A percentile compares a stretch with the other conserved stretches of the same genome.
These are phyloP conservation scores for Tympanuchus pallidicinctus DNA, from an alignment of 2,113 vertebrate genomes.

Conservation along the genomic window DNA sequence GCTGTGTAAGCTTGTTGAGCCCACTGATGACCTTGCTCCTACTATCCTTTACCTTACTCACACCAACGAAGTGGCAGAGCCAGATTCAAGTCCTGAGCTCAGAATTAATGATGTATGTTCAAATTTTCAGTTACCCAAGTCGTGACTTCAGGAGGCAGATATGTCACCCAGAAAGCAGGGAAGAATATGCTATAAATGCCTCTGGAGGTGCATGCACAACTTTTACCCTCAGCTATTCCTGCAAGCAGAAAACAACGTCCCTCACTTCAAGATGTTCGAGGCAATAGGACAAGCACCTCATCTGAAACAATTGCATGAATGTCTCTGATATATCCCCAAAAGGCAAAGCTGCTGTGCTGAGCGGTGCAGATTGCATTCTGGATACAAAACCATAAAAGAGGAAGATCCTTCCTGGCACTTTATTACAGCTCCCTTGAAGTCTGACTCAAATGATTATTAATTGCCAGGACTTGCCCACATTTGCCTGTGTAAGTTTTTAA, in stretches of 20 bases:
- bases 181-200: not conserved
- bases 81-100: not conserved
- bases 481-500: slow-evolving; percentile 26
- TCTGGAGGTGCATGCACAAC: not conserved
- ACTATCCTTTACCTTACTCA: not conserved
- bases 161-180: not conserved
- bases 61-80: not conserved
- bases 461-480: slow-evolving; percentile 25
- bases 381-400: not conserved
- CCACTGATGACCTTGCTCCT: slow-evolving; percentile 1
- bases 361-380: not conserved
- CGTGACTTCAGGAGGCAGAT: not conserved
- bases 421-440: not conserved
- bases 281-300: not conserved
- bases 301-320: not conserved
- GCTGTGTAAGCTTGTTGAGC: not conserved
- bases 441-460: slow-evolving; percentile 54
- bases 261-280: not conserved
- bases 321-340: not conserved
- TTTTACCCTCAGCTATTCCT: not conserved
- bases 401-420: not conserved
- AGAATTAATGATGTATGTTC: not conserved
- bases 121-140: not conserved
- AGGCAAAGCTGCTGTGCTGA: not conserved
- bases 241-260: not conserved